Base-by-base conservation (phyloP, 2,797 vertebrate species). In the Crenuchus spilurus region DNA sequence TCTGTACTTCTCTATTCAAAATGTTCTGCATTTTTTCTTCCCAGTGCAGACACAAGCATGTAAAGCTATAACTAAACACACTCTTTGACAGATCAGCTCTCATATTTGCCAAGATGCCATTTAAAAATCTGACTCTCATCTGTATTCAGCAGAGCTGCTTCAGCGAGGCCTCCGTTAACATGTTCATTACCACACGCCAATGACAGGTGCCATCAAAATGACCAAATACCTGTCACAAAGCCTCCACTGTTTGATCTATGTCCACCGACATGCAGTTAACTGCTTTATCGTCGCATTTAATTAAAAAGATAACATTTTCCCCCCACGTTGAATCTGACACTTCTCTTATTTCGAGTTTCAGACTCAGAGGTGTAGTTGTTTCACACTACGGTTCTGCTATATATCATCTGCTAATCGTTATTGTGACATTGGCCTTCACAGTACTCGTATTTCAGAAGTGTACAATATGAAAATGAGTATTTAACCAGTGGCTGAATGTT, bases 251-350 rank as follows among this genome's bases (percentile, higher is more conserved):
- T 11, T 54, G 18, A 2, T 64, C 18, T 14, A 41, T 37, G 52
- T 31, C 37, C 1, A 1, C 60, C 30, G 37, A 55, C 37, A 64
- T n/a, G 41, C 70, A 54, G 24, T 33, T 33, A 63, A 72, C 26
- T 7, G 2, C 60, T 64, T 54, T 22, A 54, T 11, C 18, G n/a
- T 55, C 35, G 24, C 26, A 2, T 54, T 55, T 55, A 44, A 64
- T 64, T 54, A 63, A 52, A 30, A 39, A 41, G 39, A 63, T 63
- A 63, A 63, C 14, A 46, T 44, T n/a, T 8, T 20, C 60, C 37
- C n/a, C 61, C 13, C 26, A 30, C 8, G 16, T 9, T 16, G 4
- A 9, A 30, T 63, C 37, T 11, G 6, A 30, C 37, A n/a, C 4
- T 26, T 28, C 26, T 28, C 41, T 46, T 46, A 28, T 37, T n/a